Evolutionary conservation across 92 coral and sea anemone genomes (phyloP).

Genomic region (Epizoanthus stellaris): DNA sequence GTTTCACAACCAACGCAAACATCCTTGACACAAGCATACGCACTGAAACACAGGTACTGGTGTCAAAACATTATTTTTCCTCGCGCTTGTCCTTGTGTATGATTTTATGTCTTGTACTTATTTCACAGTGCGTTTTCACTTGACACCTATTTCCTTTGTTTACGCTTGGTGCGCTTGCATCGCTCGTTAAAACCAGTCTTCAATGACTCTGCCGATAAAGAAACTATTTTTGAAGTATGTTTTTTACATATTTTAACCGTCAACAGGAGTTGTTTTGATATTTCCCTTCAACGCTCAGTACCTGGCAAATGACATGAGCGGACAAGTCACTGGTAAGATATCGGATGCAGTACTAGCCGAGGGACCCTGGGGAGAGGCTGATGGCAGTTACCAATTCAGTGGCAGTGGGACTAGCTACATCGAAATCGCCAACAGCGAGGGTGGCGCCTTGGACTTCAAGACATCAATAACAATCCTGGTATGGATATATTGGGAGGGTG

Average conservation of each 20-base stretch:
- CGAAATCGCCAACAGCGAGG: constrained; percentile 13
- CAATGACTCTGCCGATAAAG: background rate
- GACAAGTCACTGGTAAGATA: constrained; percentile 1
- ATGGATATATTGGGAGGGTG: constrained; percentile 20
- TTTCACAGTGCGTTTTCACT: too few species aligned
- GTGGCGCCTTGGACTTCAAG: constrained; percentile 14
- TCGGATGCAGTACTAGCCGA: constrained; percentile 8
- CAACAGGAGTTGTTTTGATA: background rate
- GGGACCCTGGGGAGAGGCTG: constrained; percentile 25
- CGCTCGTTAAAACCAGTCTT: too few species aligned
- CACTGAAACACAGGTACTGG: too few species aligned
- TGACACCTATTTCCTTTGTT: too few species aligned
- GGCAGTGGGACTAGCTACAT: constrained; percentile 6
- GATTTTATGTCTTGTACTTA: too few species aligned
- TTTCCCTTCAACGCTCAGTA: constrained; percentile 20
- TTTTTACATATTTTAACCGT: background rate
- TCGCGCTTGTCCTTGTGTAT: too few species aligned
- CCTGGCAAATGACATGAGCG: background rate
- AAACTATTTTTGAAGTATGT: background rate
- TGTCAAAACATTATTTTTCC: too few species aligned
- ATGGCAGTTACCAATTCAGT: constrained; percentile 2
- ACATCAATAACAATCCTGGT: constrained; percentile 4
- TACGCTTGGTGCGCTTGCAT: too few species aligned
- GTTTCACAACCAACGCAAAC: too few species aligned
- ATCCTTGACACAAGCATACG: too few species aligned